Conservation (phyloP, 1,140 invertebrate genomes). For the Danaus melanippus region DNA sequence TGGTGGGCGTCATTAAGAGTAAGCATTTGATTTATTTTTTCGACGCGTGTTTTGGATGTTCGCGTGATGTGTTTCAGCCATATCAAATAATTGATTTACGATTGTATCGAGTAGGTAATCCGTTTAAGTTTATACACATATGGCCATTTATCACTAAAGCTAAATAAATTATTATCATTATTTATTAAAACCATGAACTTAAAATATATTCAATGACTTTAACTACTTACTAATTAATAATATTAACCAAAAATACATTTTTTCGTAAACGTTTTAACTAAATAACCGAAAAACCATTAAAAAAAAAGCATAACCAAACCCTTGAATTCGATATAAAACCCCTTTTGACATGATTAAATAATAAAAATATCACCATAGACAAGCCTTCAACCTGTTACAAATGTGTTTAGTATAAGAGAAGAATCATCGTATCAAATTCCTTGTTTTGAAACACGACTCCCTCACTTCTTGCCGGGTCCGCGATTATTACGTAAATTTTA, state of each 20-base stretch:
- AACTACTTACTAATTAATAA: no score
- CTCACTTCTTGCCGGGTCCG: constrained; percentile 10
- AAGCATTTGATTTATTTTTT: constrained; percentile 69
- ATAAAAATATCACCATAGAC: no score
- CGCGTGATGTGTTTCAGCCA: constrained; percentile 54
- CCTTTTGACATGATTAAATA: no score
- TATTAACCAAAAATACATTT: not conserved
- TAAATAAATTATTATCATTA: constrained; percentile 4
- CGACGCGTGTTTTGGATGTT: constrained; percentile 62
- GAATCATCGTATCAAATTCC: constrained; percentile 52
- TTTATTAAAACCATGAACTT: constrained; percentile 1
- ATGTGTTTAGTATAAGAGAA: constrained; percentile 37
- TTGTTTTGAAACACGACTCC: constrained; percentile 57
- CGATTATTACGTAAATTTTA: no score
- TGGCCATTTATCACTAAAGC: constrained; percentile 9
- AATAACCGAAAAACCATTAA: constrained; percentile 1
- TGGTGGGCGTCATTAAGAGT: constrained; percentile 63
- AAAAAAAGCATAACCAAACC: constrained; percentile 13
- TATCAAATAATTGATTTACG: constrained; percentile 27
- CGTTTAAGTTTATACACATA: constrained; percentile 2
- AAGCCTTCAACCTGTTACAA: constrained; percentile 23
- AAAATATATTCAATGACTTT: not conserved
- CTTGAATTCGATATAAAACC: not conserved
- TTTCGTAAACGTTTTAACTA: not conserved
- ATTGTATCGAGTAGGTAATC: constrained; percentile 9